Evolutionary conservation across 2,797 vertebrate species (phyloP), one percentile per base, ranked within the genome.

Genomic region (Discoglossus pictus): DNA sequence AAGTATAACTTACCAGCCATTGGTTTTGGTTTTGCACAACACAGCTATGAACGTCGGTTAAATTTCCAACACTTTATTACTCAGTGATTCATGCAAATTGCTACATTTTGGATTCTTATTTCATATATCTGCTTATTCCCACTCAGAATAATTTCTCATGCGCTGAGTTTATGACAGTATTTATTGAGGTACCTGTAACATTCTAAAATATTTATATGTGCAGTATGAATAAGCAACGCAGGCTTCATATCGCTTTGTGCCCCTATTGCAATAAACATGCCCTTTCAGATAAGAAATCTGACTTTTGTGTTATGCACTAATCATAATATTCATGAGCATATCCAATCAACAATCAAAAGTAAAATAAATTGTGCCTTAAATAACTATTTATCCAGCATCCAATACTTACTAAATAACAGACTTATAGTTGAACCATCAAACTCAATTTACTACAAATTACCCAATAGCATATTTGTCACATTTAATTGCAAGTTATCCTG

Each of bases 311-410:
- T 34, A 27, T 34, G 60, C 52, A 6, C 60, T 63, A 56, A 70
- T 70, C 68, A 70, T 70, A 62, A 70, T 70, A 70, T 70, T 70
- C 68, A 70, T 70, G 68, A 70, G 68, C 43, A 16, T 44, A 48
- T 56, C 60, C 68, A 70, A 70, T 70, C 68, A 70, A 51, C 68
- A 58, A 40, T 58, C 60, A 70, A 44, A 70, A 56, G 60, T 51
- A 20, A 58, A 62, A 63, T 63, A 70, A 70, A 70, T 63, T 56
- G 60, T 58, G 42, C 60, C 40, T 70, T 56, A 70, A 70, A 70
- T 70, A 70, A 48, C 60, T 13, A 31, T 63, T 63, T 63, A 70
- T 42, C 51, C 21, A 35, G 21, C 44, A 11, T 42, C 60, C 52
- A 56, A 43, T 70, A 62, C 40, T 70, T 55, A 70, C 68, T 53